phyloP scores from a whole-genome alignment of 2,113 vertebrate species.

The Ageneiosus marmoratus region DNA sequence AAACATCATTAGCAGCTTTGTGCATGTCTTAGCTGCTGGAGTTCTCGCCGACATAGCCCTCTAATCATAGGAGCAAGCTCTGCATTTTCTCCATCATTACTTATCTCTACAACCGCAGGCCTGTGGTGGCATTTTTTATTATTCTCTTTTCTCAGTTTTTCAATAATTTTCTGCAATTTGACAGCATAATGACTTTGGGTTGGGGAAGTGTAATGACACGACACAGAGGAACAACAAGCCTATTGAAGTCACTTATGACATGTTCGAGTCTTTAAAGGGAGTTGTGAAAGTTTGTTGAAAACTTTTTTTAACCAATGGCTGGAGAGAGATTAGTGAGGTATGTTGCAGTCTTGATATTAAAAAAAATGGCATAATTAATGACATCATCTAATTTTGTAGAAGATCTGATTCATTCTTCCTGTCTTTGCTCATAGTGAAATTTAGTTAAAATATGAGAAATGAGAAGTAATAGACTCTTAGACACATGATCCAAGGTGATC shows the following conservation, averaged over 20 bases:
- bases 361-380: not conserved
- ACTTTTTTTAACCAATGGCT: not conserved
- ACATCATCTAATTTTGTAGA: not conserved
- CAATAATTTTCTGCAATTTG: not conserved
- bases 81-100: not conserved
- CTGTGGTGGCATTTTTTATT: not conserved
- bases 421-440: not conserved
- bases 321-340: not conserved
- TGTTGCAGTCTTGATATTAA: not conserved
- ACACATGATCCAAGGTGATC: not conserved
- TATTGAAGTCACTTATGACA: not conserved
- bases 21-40: not conserved
- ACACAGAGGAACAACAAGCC: not conserved
- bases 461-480: not conserved
- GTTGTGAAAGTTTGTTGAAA: not conserved
- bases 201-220: not conserved
- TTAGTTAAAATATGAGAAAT: not conserved
- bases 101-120: slow-evolving; percentile 13
- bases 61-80: slow-evolving; percentile 3
- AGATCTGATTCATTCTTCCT: not conserved
- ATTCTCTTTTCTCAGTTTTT: not conserved
- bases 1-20: not conserved
- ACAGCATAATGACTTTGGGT: slow-evolving; percentile 3
- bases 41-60: not conserved
- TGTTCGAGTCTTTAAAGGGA: not conserved